Conservation (phyloP, 2,797 vertebrate genomes). For the Tenualosa ilisha region DNA sequence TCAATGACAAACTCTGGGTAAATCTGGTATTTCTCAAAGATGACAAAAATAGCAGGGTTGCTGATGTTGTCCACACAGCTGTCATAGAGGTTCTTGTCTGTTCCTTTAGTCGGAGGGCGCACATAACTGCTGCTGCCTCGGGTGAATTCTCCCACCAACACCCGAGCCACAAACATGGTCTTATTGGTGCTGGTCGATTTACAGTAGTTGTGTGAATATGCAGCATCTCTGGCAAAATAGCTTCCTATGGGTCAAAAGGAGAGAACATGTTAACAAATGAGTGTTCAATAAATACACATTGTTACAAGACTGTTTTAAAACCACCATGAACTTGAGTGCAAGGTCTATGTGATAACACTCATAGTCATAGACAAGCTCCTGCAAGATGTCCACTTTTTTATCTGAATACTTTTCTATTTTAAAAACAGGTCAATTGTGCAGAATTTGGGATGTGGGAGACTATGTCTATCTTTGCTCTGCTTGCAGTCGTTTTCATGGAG, state of each 20-base stretch:
- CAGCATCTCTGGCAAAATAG: constrained; percentile 90
- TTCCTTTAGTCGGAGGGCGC: constrained; percentile 63
- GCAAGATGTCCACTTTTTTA: neutral
- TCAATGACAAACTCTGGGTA: constrained; percentile 90
- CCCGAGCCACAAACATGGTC: constrained; percentile 86
- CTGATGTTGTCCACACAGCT: constrained; percentile 82
- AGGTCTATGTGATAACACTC: neutral
- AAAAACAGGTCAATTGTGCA: no score
- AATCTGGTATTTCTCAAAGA: constrained; percentile 92
- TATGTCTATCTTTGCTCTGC: no score
- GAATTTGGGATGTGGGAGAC: no score
- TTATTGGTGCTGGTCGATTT: constrained; percentile 43
- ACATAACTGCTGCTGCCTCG: constrained; percentile 66
- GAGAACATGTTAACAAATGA: neutral
- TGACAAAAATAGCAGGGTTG: constrained; percentile 84
- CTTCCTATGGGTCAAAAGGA: constrained; percentile 74
- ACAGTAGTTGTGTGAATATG: constrained; percentile 81
- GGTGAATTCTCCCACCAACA: constrained; percentile 86
- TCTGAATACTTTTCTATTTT: neutral
- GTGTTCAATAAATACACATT: neutral
- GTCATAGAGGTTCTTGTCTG: constrained; percentile 71
- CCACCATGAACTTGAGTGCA: neutral
- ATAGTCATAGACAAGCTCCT: neutral
- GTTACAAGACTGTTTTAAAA: neutral
- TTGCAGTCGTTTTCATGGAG: no score